Base-by-base conservation (phyloP, 2,888 invertebrate species). In the Choreutis nemorana region DNA sequence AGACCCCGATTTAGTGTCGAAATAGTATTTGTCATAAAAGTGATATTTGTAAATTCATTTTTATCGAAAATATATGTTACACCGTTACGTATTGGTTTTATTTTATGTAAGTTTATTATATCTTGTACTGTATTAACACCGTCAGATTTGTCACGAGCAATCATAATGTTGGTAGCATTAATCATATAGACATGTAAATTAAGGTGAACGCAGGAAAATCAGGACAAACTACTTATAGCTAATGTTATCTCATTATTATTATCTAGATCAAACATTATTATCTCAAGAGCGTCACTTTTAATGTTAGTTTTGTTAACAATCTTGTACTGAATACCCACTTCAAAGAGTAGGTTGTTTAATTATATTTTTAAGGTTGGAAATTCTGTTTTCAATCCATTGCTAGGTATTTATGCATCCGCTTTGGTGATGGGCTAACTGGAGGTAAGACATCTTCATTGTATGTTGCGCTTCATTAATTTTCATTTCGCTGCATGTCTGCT, bases 11-110 rank as follows among this genome's bases (percentile, higher is more conserved):
- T 11, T 13, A 23, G 11, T 23, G 9, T 23, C 24, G 12, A 12
- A 26, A 8, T 14, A 48, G 33, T 56, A 60, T 55, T 48, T 61
- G 58, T 55, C 60, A 49, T 51, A 50, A 49, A 61, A 54, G 65
- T 73, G 65, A 70, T 73, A 70, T 65, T 54, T 75, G 72, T 70
- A 72, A 64, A 66, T 56, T 66, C 68, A 70, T 68, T 61, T 23
- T 53, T 65, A 61, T 64, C 61, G 58, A 62, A 62, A 75, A 78
- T 77, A 78, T 72, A 78, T 72, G 72, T 72, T 75, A 72, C 61
- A 62, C 56, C 64, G 67, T 75, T 72, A 55, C 55, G 45, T 65
- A 50, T 62, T 64, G 57, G 68, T 77, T 78, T 78, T 71, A 73
- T 77, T 77, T n/a, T 73, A 60, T 63, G 50, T 62, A 26, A 8